Evolutionary conservation across 2,113 vertebrate species (phyloP), one percentile per base, ranked within the genome.

Genomic region (Laticauda colubrina): DNA sequence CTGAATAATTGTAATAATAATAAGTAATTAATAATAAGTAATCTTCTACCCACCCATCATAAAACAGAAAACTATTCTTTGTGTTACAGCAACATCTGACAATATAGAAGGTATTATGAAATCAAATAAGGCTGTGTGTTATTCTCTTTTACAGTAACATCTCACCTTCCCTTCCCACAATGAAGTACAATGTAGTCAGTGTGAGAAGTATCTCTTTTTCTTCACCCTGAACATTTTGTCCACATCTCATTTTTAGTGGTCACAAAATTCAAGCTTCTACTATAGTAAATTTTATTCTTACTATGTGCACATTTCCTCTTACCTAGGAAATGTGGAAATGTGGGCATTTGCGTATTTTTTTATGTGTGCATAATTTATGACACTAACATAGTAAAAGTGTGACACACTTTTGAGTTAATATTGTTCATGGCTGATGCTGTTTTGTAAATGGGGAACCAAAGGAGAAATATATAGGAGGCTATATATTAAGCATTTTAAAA

Each of bases 141-240:
- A 23, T 92, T 57, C 20, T 1, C 39, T 3, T 2, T 26, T 2
- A 93, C 90, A 92, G 95, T 94, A 95, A 56, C 91, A 93, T 92
- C 89, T 64, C 69, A 39, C 15, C 34, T 20, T 81, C 18, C 18
- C 34, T 81, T 81, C 94, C 93, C 93, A 94, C 94, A 85, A 95
- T 94, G 91, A 91, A 95, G 95, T 94, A 91, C 91, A 95, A 95
- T 92, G 91, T 93, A 53, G 93, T 96, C 94, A 90, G 86, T 94
- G 61, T 5, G 18, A 87, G 57, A 92, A 93, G 95, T 95, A 92
- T 93, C 94, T 89, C 6, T 81, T 54, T 95, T 95, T 91, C 92
- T 95, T 95, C 91, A 92, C 64, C 88, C 94, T 89, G 93, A 92
- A 85, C 93, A 11, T 93, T 93, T 91, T 81, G 95, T 89, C 94